phyloP scores from a whole-genome alignment of 1,140 invertebrate species.

The Macrosteles quadrilineatus region DNA sequence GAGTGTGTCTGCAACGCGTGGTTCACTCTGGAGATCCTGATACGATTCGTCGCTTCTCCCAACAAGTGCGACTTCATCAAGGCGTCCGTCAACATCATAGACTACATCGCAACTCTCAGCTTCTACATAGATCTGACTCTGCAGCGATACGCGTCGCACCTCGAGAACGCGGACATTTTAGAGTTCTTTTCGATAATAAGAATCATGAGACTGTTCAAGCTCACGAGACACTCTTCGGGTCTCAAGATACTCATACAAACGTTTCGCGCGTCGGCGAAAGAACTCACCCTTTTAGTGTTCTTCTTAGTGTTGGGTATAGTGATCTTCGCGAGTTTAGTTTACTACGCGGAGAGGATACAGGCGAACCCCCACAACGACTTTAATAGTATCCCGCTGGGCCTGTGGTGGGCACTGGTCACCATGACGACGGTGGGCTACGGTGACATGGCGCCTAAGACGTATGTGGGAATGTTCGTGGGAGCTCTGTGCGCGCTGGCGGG shows the following conservation, averaged over 20 bases:
- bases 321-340: slow-evolving; percentile 95
- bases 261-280: slow-evolving; percentile 97
- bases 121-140: slow-evolving; percentile 95
- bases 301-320: slow-evolving; percentile 96
- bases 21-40: slow-evolving; percentile 98
- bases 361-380: slow-evolving; percentile 84
- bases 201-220: slow-evolving; percentile 97
- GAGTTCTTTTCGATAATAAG: slow-evolving; percentile 99
- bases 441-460: slow-evolving; percentile 93
- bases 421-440: slow-evolving; percentile 99
- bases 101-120: slow-evolving; percentile 97
- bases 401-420: slow-evolving; percentile 98
- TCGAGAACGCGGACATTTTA: slow-evolving; percentile 96
- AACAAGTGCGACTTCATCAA: slow-evolving; percentile 91
- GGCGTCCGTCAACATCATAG: slow-evolving; percentile 95
- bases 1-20: slow-evolving; percentile 99
- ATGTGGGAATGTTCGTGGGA: slow-evolving; percentile 96
- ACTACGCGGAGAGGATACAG: slow-evolving; percentile 94
- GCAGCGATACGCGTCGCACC: slow-evolving; percentile 84
- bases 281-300: slow-evolving; percentile 93
- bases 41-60: slow-evolving; percentile 93
- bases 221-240: slow-evolving; percentile 95
- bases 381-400: slow-evolving; percentile 92
- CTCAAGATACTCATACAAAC: slow-evolving; percentile 98
- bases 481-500: slow-evolving; percentile 94